A percentile compares a stretch with the other conserved stretches of the same genome.
These are phyloP conservation scores for Saguinus midas DNA, from an alignment of 2,113 vertebrate genomes.

Conservation along the genomic window DNA sequence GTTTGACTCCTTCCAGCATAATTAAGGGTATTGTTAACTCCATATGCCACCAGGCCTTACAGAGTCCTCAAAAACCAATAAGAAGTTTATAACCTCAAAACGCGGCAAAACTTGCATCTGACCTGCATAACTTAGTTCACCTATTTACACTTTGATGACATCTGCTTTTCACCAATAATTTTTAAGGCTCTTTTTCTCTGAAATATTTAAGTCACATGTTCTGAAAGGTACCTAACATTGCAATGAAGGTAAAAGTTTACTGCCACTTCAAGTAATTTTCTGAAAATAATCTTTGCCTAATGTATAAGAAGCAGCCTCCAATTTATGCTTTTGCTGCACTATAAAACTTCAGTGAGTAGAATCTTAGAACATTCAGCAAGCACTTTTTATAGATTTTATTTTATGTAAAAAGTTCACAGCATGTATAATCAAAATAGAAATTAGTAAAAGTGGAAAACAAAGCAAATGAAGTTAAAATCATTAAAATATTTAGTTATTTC, in stretches of 20 bases:
- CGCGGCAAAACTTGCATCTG: no score
- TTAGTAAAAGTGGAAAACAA: conserved; percentile 3
- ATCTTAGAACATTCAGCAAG: conserved; percentile 3
- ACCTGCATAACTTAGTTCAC: no score
- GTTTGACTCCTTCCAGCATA: no score
- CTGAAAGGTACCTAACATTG: background rate
- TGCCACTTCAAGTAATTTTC: background rate
- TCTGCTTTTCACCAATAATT: no score
- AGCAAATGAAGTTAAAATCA: background rate
- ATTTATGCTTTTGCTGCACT: background rate
- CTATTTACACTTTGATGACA: no score
- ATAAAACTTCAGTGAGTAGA: background rate
- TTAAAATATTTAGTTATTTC: background rate
- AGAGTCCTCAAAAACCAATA: no score
- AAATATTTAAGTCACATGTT: no score
- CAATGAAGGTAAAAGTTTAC: conserved; percentile 17
- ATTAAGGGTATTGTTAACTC: no score
- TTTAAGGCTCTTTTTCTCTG: no score
- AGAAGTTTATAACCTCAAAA: no score
- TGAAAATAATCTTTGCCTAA: conserved; percentile 2
- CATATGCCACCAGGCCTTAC: no score
- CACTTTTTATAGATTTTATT: conserved; percentile 5
- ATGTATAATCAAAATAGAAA: conserved; percentile 1
- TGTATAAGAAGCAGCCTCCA: background rate
- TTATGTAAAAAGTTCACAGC: background rate